Percentiles rank a stretch among this genome's conserved stretches.
phyloP scores from a whole-genome alignment of 1,140 invertebrate species.

The Zaprionus lachaisei region DNA sequence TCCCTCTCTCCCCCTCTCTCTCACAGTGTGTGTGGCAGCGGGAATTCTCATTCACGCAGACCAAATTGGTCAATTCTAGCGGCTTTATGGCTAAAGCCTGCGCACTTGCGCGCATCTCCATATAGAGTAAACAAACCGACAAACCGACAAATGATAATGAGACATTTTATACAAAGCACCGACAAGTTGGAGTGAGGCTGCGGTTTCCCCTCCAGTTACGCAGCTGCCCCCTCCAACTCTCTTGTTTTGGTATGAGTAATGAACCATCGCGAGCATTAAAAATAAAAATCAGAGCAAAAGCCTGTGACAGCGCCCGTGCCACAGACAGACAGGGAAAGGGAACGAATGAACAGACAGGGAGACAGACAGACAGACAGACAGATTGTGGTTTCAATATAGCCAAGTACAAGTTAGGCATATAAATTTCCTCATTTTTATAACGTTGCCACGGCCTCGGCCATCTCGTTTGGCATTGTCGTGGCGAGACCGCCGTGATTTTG shows the following conservation, averaged over 20 bases:
- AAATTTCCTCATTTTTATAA: slow-evolving; percentile 79
- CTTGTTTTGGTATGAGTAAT: slow-evolving; percentile 49
- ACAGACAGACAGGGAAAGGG: neutral
- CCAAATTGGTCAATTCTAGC: slow-evolving; percentile 26
- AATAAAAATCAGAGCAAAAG: slow-evolving; percentile 56
- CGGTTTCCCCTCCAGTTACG: neutral
- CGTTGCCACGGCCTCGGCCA: slow-evolving; percentile 6
- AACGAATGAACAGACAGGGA: neutral
- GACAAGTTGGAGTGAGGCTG: slow-evolving; percentile 32
- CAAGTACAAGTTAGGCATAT: slow-evolving; percentile 64
- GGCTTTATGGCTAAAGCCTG: neutral
- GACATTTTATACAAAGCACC: slow-evolving; percentile 64
- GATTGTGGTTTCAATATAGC: slow-evolving; percentile 47
- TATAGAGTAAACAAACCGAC: slow-evolving; percentile 25
- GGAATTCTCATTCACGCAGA: neutral
- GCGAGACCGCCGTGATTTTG: slow-evolving; percentile 68
- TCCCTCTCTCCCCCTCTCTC: neutral
- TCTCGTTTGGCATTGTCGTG: slow-evolving; percentile 41
- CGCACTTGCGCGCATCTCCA: neutral
- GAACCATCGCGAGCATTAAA: slow-evolving; percentile 61
- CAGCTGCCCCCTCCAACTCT: neutral
- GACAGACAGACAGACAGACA: slow-evolving; percentile 3
- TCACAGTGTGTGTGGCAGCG: slow-evolving; percentile 5
- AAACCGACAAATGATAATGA: slow-evolving; percentile 77
- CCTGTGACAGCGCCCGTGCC: neutral